Evolutionary conservation across 2,797 vertebrate species (phyloP), one percentile per base, ranked within the genome.

Genomic region (Pangasius sanitwongsei): DNA sequence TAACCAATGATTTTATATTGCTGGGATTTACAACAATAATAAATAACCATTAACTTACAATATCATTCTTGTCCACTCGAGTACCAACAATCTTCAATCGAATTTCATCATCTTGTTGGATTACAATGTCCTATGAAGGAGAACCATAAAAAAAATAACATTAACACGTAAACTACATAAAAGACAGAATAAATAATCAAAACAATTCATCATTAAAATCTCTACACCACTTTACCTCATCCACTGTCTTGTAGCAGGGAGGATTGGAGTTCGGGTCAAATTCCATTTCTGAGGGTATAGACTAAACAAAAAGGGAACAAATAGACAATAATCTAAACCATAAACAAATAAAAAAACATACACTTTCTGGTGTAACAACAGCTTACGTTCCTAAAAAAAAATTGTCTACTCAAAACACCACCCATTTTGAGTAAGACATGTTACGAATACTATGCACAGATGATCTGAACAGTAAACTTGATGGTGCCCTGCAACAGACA

Each of bases 181-280:
- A 31, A 50, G 16, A 34, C 28, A 9, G 3, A 55, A 34, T 70
- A 85, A 53, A 69, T 53, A 5, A 55, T 55, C 11, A 70, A 85
- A 85, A 55, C 28, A 50, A 53, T 2, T 1, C 11, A 31, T 34
- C 15, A 31, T 41, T 83, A 28, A 65, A 48, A 48, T 31, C 23
- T 72, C 28, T 69, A 61, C 3, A 6, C 18, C 34, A 77, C 37
- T 93, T 94, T 93, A 98, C 98, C 96, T 99, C 98, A 90, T 98
- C 98, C 83, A 97, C 94, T 4, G 97, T 98, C 92, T 99, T 99
- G 92, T 99, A 99, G 93, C 98, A 98, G 0, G 98, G 98, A 12
- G 98, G 98, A 92, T 98, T 99, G 28, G 98, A 99, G 89, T 98
- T 98, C 9, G 98, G 98, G 89, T 98, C 98, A 92, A 98, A 99